A percentile compares a stretch with the other conserved stretches of the same genome.
Conservation (phyloP, 64 coral and sea anemone genomes). For the Montipora cactus region DNA sequence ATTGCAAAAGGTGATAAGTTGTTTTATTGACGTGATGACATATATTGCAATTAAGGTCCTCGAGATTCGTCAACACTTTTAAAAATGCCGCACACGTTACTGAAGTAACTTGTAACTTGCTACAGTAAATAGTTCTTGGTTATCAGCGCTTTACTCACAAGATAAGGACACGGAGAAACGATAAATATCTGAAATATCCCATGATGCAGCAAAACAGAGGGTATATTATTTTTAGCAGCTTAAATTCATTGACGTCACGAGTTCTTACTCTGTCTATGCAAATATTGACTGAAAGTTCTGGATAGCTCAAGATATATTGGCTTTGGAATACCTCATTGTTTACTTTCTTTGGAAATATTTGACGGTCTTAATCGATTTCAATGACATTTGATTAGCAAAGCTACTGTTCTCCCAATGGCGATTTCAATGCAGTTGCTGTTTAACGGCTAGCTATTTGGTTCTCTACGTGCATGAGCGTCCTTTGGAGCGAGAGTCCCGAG, state of each 20-base stretch:
- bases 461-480: background rate
- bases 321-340: constrained; percentile 1
- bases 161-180: background rate
- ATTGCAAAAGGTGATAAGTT: background rate
- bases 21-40: background rate
- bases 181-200: background rate
- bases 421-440: background rate
- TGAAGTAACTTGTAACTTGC: background rate
- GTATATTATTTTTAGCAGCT: constrained; percentile 6
- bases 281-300: constrained; percentile 24
- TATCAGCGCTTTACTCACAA: background rate
- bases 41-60: constrained; percentile 13
- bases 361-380: constrained; percentile 27
- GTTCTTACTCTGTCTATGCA: background rate
- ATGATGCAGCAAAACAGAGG: background rate
- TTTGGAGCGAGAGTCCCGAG: background rate
- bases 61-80: background rate
- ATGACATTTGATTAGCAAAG: background rate
- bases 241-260: background rate
- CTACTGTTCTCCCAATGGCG: background rate
- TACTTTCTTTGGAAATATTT: constrained; percentile 22
- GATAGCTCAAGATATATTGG: constrained; percentile 2
- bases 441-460: background rate
- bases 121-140: background rate
- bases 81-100: background rate